Evolutionary conservation across 2,797 vertebrate species (phyloP).

Genomic region (Clarias laeviceps): DNA sequence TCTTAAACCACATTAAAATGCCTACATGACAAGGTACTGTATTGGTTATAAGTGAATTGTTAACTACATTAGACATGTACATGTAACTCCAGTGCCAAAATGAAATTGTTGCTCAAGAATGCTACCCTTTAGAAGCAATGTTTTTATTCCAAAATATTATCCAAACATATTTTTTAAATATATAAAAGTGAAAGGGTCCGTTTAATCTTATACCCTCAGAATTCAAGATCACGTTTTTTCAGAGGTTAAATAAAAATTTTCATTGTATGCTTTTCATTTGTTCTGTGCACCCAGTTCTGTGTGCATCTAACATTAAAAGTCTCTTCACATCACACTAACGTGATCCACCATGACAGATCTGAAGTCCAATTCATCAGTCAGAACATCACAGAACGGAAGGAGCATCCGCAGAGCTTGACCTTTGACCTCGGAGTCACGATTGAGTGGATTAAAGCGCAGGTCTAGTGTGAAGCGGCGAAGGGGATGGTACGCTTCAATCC

Average conservation of each 20-base stretch:
- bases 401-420: slow-evolving; percentile 77
- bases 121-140: background rate
- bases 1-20: background rate
- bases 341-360: slow-evolving; percentile 85
- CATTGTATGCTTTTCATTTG: background rate
- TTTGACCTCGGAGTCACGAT: slow-evolving; percentile 80
- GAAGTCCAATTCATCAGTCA: slow-evolving; percentile 82
- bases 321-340: slow-evolving; percentile 81
- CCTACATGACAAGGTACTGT: background rate
- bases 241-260: background rate
- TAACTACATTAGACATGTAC: background rate
- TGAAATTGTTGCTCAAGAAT: background rate
- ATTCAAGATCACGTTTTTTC: background rate
- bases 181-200: background rate
- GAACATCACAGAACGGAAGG: slow-evolving; percentile 72
- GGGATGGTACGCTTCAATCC: slow-evolving; percentile 70
- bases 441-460: slow-evolving; percentile 85
- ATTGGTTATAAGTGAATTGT: background rate
- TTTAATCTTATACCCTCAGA: background rate
- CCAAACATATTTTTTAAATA: background rate
- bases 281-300: background rate
- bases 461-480: slow-evolving; percentile 74
- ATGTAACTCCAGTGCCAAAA: background rate
- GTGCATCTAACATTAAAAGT: background rate
- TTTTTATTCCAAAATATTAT: slow-evolving; percentile 6